Conservation (phyloP, 2,797 vertebrate species). For the Taeniopygia guttata region DNA sequence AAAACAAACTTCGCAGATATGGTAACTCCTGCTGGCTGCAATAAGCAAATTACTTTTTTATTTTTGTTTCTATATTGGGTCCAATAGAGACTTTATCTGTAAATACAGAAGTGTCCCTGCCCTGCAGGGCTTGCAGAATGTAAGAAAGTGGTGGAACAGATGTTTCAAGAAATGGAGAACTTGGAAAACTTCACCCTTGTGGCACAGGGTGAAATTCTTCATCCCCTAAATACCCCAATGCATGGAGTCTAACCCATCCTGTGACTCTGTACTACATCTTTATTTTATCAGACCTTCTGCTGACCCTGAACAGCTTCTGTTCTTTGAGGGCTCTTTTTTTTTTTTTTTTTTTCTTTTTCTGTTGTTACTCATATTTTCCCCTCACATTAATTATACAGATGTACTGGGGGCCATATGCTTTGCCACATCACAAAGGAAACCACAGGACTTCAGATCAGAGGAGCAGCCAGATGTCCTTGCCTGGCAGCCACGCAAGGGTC, state of each 20-base stretch:
- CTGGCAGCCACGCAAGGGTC: not conserved
- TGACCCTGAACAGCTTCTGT: conserved; percentile 51
- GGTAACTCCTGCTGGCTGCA: not conserved
- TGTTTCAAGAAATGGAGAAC: not conserved
- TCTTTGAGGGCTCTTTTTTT: not conserved
- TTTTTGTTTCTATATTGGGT: not conserved
- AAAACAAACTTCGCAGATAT: not conserved
- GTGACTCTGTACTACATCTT: not conserved
- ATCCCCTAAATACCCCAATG: not conserved
- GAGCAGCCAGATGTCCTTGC: conserved; percentile 50
- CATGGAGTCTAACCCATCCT: not conserved
- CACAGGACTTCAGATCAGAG: conserved; percentile 47
- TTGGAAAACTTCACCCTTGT: no score
- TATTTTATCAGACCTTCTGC: conserved; percentile 20
- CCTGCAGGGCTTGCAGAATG: not conserved
- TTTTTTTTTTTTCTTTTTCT: not conserved
- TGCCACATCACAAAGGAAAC: conserved; percentile 59
- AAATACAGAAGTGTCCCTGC: not conserved
- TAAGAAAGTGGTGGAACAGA: not conserved
- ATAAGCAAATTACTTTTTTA: not conserved
- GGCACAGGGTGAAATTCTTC: not conserved
- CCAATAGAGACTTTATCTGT: not conserved
- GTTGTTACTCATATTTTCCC: conserved; percentile 35
- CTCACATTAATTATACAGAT: conserved; percentile 53
- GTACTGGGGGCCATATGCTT: conserved; percentile 45